phyloP scores from a whole-genome alignment of 2,888 invertebrate genomes.

The Tubulanus polymorphus region DNA sequence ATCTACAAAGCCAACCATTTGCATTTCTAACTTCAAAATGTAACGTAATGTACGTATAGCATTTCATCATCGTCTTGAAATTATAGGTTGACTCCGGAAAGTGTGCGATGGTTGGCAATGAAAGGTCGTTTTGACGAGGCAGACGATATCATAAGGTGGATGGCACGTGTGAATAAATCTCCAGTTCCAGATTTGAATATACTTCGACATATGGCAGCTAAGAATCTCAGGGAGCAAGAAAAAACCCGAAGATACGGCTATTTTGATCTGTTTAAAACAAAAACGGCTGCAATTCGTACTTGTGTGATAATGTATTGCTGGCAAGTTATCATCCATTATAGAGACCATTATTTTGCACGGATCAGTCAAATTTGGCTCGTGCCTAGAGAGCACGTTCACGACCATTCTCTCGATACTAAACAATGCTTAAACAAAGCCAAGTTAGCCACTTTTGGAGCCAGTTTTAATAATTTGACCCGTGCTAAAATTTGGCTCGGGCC shows the following conservation, averaged over 20 bases:
- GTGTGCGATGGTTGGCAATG: slow-evolving; percentile 28
- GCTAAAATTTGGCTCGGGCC: no score
- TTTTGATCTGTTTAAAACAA: slow-evolving; percentile 25
- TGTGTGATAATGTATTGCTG: slow-evolving; percentile 19
- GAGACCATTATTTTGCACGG: no score
- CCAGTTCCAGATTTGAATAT: slow-evolving; percentile 17
- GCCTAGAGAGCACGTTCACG: no score
- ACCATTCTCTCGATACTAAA: no score
- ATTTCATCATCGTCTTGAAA: no score
- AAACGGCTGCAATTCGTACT: slow-evolving; percentile 15
- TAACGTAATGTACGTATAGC: no score
- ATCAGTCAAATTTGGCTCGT: no score
- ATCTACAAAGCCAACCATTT: no score
- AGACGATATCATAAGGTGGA: slow-evolving; percentile 18
- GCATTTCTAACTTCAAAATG: no score
- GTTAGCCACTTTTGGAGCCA: no score
- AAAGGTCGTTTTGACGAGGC: slow-evolving; percentile 25
- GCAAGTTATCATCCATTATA: slow-evolving; percentile 14
- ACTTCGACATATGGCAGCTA: slow-evolving; percentile 7
- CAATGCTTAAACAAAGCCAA: no score
- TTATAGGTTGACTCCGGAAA: slow-evolving; percentile 27
- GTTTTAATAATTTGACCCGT: no score
- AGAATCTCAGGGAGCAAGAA: slow-evolving; percentile 13
- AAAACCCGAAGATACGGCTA: slow-evolving; percentile 22
- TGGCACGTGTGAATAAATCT: slow-evolving; percentile 25